These are phyloP conservation scores for Tortricodes alternella DNA, from an alignment of 2,888 invertebrate genomes.

Conservation along the genomic window DNA sequence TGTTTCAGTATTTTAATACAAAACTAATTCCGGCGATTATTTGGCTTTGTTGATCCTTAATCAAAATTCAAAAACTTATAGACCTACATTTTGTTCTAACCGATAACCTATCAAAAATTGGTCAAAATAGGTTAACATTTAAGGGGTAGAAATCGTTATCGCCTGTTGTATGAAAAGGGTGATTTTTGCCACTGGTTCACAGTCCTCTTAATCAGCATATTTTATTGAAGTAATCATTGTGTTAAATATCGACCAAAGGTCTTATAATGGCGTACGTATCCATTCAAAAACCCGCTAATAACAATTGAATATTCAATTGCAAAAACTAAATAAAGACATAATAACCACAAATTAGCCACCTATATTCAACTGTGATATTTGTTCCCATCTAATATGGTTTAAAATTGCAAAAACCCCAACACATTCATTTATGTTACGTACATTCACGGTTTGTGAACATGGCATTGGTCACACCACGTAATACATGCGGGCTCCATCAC, in stretches of 20 bases:
- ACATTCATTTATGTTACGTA: background rate
- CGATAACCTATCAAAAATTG: too few species aligned
- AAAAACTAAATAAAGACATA: slow-evolving; percentile 23
- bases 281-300: slow-evolving; percentile 14
- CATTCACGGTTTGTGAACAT: background rate
- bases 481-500: background rate
- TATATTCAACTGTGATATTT: background rate
- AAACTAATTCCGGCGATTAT: too few species aligned
- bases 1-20: too few species aligned
- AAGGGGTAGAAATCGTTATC: too few species aligned
- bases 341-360: background rate
- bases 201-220: too few species aligned
- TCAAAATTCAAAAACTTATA: too few species aligned
- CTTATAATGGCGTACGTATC: background rate
- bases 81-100: too few species aligned
- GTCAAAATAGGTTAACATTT: too few species aligned
- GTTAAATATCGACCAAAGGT: background rate
- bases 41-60: too few species aligned
- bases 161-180: too few species aligned
- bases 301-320: slow-evolving; percentile 20
- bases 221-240: too few species aligned
- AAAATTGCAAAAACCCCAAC: background rate
- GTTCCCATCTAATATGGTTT: background rate
- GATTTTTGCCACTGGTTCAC: too few species aligned
- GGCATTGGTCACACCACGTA: background rate